Conservation (phyloP, 2,113 vertebrate genomes). For the Hemibagrus wyckioides region DNA sequence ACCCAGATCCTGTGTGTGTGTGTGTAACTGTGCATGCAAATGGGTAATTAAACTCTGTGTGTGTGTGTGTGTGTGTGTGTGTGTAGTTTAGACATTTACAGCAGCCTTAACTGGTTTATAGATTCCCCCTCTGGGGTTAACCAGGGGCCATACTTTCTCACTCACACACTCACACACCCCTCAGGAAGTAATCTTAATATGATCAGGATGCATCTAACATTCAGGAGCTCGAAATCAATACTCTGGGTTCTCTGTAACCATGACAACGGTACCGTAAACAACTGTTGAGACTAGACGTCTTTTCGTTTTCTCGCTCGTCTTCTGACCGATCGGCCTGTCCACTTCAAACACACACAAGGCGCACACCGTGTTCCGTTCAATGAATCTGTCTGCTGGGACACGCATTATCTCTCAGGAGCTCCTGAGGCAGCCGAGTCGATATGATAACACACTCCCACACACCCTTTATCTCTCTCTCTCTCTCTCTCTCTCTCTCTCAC, state of each 20-base stretch:
- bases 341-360: not conserved
- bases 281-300: not conserved
- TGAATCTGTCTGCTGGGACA: not conserved
- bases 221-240: not conserved
- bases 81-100: constrained; percentile 60
- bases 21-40: not conserved
- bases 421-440: not conserved
- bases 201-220: not conserved
- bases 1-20: not conserved
- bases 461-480: not conserved
- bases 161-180: not conserved
- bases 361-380: not conserved
- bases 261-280: not conserved
- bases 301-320: not conserved
- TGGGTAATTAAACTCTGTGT: not conserved
- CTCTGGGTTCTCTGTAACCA: not conserved
- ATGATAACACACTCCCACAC: not conserved
- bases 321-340: not conserved
- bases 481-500: constrained; percentile 51
- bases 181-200: not conserved
- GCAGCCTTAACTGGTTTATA: constrained; percentile 64
- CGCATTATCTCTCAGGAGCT: not conserved
- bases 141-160: constrained; percentile 47
- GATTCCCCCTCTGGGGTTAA: constrained; percentile 65
- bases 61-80: not conserved